Percentiles rank a stretch among this genome's conserved stretches.
phyloP scores from a whole-genome alignment of 2,888 invertebrate species.

The Pycnomerus fuliginosus region DNA sequence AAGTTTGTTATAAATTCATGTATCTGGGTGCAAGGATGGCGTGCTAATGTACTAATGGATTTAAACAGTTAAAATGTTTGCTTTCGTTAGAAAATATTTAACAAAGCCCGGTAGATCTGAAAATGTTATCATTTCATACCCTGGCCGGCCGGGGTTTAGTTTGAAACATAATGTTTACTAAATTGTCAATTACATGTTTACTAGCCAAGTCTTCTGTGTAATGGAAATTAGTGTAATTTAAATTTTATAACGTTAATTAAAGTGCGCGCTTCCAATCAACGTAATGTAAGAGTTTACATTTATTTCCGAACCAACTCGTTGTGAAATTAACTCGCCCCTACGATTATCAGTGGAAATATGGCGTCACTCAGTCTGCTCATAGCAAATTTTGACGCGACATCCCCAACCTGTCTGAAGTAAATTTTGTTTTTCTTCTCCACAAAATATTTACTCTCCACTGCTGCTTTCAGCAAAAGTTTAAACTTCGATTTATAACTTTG shows the following conservation, averaged over 20 bases:
- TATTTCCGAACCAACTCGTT: conserved; percentile 10
- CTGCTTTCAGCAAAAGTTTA: too few species aligned
- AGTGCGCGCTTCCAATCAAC: conserved; percentile 15
- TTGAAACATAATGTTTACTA: conserved; percentile 10
- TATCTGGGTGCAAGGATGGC: conserved; percentile 22
- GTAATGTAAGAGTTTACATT: conserved; percentile 18
- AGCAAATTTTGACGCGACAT: too few species aligned
- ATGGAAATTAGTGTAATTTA: conserved; percentile 23
- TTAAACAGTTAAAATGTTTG: conserved; percentile 23
- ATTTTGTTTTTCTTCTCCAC: too few species aligned
- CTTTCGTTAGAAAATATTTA: conserved; percentile 14
- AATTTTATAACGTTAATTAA: conserved; percentile 23
- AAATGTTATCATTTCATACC: too few species aligned
- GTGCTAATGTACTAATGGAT: conserved; percentile 23
- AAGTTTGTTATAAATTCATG: conserved; percentile 35
- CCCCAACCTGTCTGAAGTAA: too few species aligned
- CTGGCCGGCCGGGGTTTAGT: too few species aligned
- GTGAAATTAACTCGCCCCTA: too few species aligned
- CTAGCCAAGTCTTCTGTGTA: conserved; percentile 20
- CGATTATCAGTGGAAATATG: too few species aligned
- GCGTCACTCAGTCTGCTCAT: too few species aligned
- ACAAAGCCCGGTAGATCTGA: conserved; percentile 1
- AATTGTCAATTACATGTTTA: conserved; percentile 24
- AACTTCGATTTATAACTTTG: too few species aligned
- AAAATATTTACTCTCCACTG: too few species aligned